Conservation (phyloP, 2,797 vertebrate species). For the Salmo trutta region DNA sequence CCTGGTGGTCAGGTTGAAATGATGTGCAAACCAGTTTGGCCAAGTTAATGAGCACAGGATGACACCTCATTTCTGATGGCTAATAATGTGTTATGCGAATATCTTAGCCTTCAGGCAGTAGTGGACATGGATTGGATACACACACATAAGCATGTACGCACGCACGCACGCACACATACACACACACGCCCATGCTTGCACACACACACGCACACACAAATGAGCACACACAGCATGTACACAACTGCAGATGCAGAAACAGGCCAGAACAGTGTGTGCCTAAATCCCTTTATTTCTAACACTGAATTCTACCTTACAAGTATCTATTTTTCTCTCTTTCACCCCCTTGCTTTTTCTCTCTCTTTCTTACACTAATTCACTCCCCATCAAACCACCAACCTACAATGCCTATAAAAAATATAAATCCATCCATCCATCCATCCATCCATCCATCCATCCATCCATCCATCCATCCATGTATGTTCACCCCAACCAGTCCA, state of each 20-base stretch:
- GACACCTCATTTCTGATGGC: not conserved
- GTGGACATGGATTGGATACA: not conserved
- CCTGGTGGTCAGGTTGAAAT: not conserved
- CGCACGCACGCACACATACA: not conserved
- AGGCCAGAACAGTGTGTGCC: not conserved
- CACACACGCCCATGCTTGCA: not conserved
- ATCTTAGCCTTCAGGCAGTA: not conserved
- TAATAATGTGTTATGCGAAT: not conserved
- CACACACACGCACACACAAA: conserved; percentile 7
- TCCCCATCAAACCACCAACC: not conserved
- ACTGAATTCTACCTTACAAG: not conserved
- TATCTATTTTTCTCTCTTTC: not conserved
- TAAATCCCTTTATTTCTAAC: not conserved
- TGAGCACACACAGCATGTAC: conserved; percentile 12
- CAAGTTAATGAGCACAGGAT: not conserved
- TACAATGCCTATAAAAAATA: too few species aligned
- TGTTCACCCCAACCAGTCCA: not conserved
- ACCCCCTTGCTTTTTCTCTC: not conserved
- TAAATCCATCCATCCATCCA: not conserved
- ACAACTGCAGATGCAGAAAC: conserved; percentile 11
- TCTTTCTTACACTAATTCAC: not conserved
- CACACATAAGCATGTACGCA: not conserved
- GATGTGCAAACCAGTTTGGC: not conserved
- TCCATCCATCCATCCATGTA: not conserved
- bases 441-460: not conserved